These are phyloP conservation scores for Coptodon rendalli DNA, from an alignment of 2,113 vertebrate genomes.

Conservation along the genomic window DNA sequence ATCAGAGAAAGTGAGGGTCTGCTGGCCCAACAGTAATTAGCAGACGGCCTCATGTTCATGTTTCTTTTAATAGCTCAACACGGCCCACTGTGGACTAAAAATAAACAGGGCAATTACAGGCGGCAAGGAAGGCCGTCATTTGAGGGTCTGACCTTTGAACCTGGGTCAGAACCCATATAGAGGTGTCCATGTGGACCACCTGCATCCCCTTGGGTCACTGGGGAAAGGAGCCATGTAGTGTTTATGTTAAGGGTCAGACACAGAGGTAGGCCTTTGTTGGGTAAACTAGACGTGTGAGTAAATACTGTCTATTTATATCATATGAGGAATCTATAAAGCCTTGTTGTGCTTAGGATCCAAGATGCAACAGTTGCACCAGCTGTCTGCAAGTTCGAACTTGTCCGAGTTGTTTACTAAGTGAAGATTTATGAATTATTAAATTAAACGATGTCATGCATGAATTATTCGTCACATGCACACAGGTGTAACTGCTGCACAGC, in stretches of 20 bases:
- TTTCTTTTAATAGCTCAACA: slow-evolving; percentile 86
- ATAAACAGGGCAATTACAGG: slow-evolving; percentile 78
- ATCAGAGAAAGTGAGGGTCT: slow-evolving; percentile 73
- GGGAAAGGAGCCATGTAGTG: slow-evolving; percentile 53
- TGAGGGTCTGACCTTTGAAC: slow-evolving; percentile 70
- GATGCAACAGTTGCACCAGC: neutral
- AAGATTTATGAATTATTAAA: neutral
- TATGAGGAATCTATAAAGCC: neutral
- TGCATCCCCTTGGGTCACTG: slow-evolving; percentile 52
- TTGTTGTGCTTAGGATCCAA: neutral
- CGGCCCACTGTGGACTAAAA: slow-evolving; percentile 78
- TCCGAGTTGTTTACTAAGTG: neutral
- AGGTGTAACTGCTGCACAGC: neutral
- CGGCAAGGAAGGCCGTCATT: slow-evolving; percentile 69
- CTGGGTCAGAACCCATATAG: slow-evolving; percentile 61
- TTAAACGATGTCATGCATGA: neutral
- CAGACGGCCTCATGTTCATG: slow-evolving; percentile 74
- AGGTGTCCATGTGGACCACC: slow-evolving; percentile 67
- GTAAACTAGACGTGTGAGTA: slow-evolving; percentile 51
- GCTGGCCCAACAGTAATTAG: slow-evolving; percentile 78
- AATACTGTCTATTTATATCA: slow-evolving; percentile 68
- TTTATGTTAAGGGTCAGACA: slow-evolving; percentile 68
- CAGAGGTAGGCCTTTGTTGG: slow-evolving; percentile 30
- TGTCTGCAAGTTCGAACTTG: neutral
- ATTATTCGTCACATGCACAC: neutral